phyloP scores from a whole-genome alignment of 64 coral and sea anemone species.

The Catalaphyllia jardinei region DNA sequence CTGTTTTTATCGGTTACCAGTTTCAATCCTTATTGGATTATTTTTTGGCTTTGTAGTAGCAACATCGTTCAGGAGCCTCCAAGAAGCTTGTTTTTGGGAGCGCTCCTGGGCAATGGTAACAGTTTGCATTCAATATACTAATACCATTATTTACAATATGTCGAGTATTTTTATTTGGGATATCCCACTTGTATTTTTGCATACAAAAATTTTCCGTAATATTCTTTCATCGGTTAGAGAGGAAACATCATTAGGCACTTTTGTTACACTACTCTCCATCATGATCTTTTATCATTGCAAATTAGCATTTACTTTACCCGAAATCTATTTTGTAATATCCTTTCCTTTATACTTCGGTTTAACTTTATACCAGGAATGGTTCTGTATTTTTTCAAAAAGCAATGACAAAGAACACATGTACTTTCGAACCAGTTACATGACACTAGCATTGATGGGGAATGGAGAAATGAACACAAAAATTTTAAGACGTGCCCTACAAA shows the following conservation, averaged over 20 bases:
- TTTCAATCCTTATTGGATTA: neutral
- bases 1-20: neutral
- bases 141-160: too few relatives aligned
- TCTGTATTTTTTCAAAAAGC: neutral
- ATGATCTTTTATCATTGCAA: neutral
- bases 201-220: too few relatives aligned
- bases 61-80: too few relatives aligned
- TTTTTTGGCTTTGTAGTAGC: neutral
- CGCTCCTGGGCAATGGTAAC: too few relatives aligned
- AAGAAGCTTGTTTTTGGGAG: too few relatives aligned
- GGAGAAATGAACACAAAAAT: neutral
- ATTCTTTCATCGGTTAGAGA: too few relatives aligned
- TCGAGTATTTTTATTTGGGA: too few relatives aligned
- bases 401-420: neutral
- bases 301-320: neutral
- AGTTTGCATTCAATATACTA: too few relatives aligned
- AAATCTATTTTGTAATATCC: neutral
- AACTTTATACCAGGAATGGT: neutral
- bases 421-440: neutral
- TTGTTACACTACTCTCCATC: neutral
- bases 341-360: neutral
- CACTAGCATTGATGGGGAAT: conserved; percentile 31
- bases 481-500: conserved; percentile 13
- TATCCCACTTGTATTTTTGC: too few relatives aligned
- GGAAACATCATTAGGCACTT: neutral